phyloP scores from a whole-genome alignment of 2,888 invertebrate species.

The Catocala nupta region DNA sequence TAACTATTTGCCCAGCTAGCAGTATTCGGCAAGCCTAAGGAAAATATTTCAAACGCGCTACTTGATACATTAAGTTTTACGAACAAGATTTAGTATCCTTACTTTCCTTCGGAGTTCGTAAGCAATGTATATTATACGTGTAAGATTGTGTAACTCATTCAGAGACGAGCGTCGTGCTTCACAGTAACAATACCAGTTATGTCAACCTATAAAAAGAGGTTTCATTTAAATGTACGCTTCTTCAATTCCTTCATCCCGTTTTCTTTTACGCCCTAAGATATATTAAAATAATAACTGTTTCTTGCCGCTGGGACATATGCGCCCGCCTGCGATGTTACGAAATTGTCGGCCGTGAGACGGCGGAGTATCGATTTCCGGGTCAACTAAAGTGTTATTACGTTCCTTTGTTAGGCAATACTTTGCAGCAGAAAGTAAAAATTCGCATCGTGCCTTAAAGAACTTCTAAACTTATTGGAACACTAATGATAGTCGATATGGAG shows the following conservation, averaged over 20 bases:
- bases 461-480: no score
- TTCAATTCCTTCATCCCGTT: not conserved
- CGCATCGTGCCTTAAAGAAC: no score
- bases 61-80: constrained; percentile 12
- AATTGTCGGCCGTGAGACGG: no score
- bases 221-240: not conserved
- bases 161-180: not conserved
- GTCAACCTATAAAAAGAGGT: constrained; percentile 15
- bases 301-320: not conserved
- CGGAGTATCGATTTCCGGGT: no score
- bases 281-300: not conserved
- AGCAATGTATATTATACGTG: constrained; percentile 7
- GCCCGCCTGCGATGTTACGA: not conserved
- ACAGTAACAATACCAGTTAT: constrained; percentile 15
- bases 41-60: not conserved
- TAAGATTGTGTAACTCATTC: constrained; percentile 12
- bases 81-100: constrained; percentile 6
- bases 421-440: no score
- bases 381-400: no score
- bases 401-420: no score
- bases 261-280: not conserved
- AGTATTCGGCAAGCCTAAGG: not conserved
- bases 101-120: constrained; percentile 4
- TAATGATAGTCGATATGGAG: no score
- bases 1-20: no score